Evolutionary conservation across 1,140 invertebrate species (phyloP), one percentile per base, ranked within the genome.

Genomic region (Hyposmocoma kahamanoa): DNA sequence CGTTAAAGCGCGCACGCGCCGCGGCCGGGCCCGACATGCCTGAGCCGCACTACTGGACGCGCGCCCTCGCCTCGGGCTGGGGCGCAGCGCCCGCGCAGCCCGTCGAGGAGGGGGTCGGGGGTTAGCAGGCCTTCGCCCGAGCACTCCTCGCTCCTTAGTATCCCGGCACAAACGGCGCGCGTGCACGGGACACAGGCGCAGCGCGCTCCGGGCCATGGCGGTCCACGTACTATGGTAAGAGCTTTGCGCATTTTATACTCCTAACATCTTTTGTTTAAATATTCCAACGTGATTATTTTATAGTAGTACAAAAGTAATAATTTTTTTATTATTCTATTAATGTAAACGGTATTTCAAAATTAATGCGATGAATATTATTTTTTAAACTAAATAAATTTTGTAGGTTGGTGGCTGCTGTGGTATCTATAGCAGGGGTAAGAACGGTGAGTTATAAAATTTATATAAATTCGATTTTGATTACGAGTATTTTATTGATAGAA

Each of bases 101-200:
- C 47, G 59, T 41, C 49, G 49, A 53, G 49, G 38, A 61, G 48
- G 62, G 62, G 70, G 70, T 44, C 56, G 59, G 68, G 66, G 75
- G 70, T 70, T 72, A 39, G 45, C 67, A 55, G 60, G 38, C 68
- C 62, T 70, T 69, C 59, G 63, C 65, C 70, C 70, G 72, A 72
- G 50, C 68, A 47, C 66, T 76, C 67, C 71, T 73, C 72, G 54
- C 63, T 77, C 75, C 73, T 74, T 79, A 84, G 80, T 84, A 76
- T 79, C 79, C 79, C 69, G 77, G 72, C 77, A 68, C 68, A 66
- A 73, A 80, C 81, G 73, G 86, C 72, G 78, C 74, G 79, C 76
- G 74, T 71, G 80, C 76, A 77, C 78, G 78, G 78, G 82, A 77
- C 57, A 64, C 62, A 58, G 56, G 75, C 80, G 78, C 72, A 72